A percentile compares a stretch with the other conserved stretches of the same genome.
phyloP scores from a whole-genome alignment of 2,888 invertebrate species.

The Leptinotarsa peninsularis region DNA sequence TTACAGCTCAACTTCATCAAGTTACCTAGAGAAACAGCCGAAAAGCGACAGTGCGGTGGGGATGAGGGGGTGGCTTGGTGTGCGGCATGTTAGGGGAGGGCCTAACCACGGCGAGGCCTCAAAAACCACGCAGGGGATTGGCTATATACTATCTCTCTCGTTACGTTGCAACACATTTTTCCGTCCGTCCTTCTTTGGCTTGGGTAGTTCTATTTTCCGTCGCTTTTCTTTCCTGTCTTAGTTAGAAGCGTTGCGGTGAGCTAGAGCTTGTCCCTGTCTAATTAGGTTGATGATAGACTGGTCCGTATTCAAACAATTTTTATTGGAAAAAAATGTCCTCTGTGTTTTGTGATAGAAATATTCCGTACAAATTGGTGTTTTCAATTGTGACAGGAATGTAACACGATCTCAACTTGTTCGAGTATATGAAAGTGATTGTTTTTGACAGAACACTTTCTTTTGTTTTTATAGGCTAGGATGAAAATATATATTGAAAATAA shows the following conservation, averaged over 20 bases:
- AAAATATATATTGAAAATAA: too few relatives aligned
- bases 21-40: slow-evolving; percentile 51
- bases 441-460: too few relatives aligned
- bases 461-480: too few relatives aligned
- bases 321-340: background rate
- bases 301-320: slow-evolving; percentile 40
- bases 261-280: slow-evolving; percentile 45
- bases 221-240: slow-evolving; percentile 40
- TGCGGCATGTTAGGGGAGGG: slow-evolving; percentile 67
- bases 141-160: slow-evolving; percentile 61
- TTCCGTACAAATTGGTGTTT: background rate
- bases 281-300: slow-evolving; percentile 44
- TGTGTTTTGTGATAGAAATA: background rate
- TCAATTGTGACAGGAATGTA: too few relatives aligned
- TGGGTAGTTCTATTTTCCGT: slow-evolving; percentile 38
- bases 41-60: slow-evolving; percentile 50
- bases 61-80: slow-evolving; percentile 61
- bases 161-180: slow-evolving; percentile 46
- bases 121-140: slow-evolving; percentile 68
- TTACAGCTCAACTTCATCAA: slow-evolving; percentile 43
- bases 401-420: too few relatives aligned
- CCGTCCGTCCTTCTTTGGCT: slow-evolving; percentile 43
- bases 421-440: too few relatives aligned
- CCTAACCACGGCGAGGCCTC: slow-evolving; percentile 68
- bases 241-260: slow-evolving; percentile 32